phyloP scores from a whole-genome alignment of 2,113 vertebrate species.

The Mungos mungo region DNA sequence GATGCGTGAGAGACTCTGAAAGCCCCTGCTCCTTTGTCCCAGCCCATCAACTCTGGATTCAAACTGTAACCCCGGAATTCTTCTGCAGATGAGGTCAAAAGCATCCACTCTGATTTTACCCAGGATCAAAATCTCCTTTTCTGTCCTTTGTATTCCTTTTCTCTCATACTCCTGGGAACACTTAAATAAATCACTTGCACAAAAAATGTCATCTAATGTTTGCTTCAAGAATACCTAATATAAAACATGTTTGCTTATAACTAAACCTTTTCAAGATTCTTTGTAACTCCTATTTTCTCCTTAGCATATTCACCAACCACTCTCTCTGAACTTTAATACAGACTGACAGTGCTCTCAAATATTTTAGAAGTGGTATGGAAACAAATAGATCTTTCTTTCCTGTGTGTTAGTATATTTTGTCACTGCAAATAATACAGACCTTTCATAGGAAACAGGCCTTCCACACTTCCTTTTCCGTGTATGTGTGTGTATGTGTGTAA shows the following conservation, averaged over 20 bases:
- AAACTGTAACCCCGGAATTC: not conserved
- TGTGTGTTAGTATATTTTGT: not conserved
- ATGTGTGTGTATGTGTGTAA: not conserved
- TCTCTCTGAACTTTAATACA: not conserved
- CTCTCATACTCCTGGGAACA: not conserved
- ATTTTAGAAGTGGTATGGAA: not conserved
- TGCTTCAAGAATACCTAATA: not conserved
- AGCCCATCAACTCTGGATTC: not conserved
- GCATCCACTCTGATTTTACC: not conserved
- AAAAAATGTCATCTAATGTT: not conserved
- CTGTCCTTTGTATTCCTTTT: not conserved
- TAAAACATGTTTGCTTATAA: not conserved
- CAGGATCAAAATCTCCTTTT: not conserved
- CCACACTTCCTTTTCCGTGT: not conserved
- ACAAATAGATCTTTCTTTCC: not conserved
- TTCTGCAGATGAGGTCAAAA: not conserved
- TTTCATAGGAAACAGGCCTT: not conserved
- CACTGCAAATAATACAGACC: not conserved
- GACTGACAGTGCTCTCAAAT: not conserved
- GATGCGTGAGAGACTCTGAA: not conserved
- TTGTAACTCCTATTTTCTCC: not conserved
- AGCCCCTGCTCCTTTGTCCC: not conserved
- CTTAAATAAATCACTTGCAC: not conserved
- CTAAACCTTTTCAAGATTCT: not conserved
- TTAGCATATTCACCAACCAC: not conserved